Percentiles rank a stretch among this genome's conserved stretches.
Evolutionary conservation across 2,797 vertebrate species (phyloP).

Genomic region (Gambusia yucatana): DNA sequence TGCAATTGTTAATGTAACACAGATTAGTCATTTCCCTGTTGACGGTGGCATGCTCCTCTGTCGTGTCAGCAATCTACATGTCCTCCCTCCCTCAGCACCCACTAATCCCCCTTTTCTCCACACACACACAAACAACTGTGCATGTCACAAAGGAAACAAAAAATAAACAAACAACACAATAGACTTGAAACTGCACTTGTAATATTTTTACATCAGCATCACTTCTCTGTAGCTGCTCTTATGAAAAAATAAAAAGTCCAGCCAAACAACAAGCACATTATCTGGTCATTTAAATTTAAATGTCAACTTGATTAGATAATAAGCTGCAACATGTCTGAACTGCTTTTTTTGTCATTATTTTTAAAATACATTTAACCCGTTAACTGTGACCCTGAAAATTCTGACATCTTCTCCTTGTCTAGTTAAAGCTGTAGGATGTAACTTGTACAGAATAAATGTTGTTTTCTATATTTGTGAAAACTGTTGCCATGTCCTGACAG

Average conservation of each 20-base stretch:
- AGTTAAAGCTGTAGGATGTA: too few species aligned
- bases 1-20: not conserved
- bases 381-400: too few species aligned
- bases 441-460: too few species aligned
- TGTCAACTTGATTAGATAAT: not conserved
- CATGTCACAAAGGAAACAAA: not conserved
- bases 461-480: too few species aligned
- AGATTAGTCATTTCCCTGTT: not conserved
- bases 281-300: not conserved
- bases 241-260: not conserved
- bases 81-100: not conserved
- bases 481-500: too few species aligned
- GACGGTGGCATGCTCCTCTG: not conserved
- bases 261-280: not conserved
- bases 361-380: not conserved
- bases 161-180: not conserved
- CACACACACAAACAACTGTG: not conserved
- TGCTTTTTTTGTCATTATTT: not conserved
- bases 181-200: not conserved
- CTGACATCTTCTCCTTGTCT: too few species aligned
- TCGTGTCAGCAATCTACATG: not conserved
- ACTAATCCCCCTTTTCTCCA: constrained; percentile 1
- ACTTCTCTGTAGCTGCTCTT: not conserved
- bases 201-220: not conserved
- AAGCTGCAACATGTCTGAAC: not conserved